Percentiles rank a stretch among this genome's conserved stretches.
Conservation (phyloP, 2,113 vertebrate species). For the Prunella himalayana region DNA sequence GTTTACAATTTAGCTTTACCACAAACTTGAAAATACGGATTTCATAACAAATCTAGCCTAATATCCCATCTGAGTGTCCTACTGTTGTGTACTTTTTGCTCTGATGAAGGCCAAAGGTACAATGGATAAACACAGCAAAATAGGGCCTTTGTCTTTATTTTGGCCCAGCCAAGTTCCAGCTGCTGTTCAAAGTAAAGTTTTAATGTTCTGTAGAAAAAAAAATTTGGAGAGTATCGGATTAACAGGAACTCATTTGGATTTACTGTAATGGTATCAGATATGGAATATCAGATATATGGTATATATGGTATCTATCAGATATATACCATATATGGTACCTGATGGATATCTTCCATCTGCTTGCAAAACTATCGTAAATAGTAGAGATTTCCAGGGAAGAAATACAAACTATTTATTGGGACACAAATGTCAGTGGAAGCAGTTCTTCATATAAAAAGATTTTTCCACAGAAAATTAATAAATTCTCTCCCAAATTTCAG, state of each 20-base stretch:
- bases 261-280: background rate
- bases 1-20: background rate
- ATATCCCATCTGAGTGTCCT: background rate
- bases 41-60: background rate
- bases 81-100: background rate
- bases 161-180: background rate
- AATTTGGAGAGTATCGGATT: background rate
- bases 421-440: background rate
- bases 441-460: background rate
- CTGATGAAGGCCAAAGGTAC: background rate
- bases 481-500: background rate
- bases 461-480: background rate
- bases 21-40: background rate
- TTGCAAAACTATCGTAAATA: background rate
- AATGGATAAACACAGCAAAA: background rate
- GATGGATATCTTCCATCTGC: background rate
- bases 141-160: background rate
- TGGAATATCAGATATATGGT: background rate
- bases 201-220: background rate
- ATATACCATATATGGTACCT: background rate
- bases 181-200: background rate
- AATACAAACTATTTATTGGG: background rate
- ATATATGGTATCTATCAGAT: background rate
- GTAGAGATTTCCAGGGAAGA: background rate
- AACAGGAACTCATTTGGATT: background rate